Conservation (phyloP, 2,113 vertebrate species). For the Serinus canaria region DNA sequence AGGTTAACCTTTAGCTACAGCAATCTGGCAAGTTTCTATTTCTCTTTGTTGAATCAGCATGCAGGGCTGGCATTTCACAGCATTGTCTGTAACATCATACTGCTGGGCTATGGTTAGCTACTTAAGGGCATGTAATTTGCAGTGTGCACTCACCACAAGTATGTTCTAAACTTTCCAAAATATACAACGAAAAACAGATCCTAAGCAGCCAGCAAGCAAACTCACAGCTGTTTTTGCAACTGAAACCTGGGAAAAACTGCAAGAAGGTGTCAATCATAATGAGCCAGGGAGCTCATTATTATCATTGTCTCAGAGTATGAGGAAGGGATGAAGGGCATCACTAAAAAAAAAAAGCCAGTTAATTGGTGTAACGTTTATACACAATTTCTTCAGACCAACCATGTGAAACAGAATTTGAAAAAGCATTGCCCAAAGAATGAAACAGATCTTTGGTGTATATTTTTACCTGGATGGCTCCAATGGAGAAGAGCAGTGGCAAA, state of each 20-base stretch:
- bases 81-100: not conserved
- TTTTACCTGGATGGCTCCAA: not conserved
- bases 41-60: not conserved
- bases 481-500: not conserved
- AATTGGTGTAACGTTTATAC: not conserved
- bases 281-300: not conserved
- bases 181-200: not conserved
- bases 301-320: not conserved
- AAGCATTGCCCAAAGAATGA: not conserved
- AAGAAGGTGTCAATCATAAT: not conserved
- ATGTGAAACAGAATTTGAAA: not conserved
- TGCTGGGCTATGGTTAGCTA: not conserved
- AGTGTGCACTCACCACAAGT: not conserved
- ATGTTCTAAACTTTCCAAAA: not conserved
- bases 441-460: not conserved
- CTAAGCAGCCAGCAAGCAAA: not conserved
- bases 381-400: not conserved
- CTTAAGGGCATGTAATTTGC: not conserved
- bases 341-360: not conserved
- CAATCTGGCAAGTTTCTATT: not conserved
- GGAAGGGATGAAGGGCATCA: not conserved
- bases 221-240: not conserved
- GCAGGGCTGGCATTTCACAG: not conserved
- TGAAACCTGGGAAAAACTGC: not conserved
- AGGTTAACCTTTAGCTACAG: not conserved